Evolutionary conservation across 2,113 vertebrate genomes (phyloP), one percentile per base, ranked within the genome.

Genomic region (Antechinus stuartii): DNA sequence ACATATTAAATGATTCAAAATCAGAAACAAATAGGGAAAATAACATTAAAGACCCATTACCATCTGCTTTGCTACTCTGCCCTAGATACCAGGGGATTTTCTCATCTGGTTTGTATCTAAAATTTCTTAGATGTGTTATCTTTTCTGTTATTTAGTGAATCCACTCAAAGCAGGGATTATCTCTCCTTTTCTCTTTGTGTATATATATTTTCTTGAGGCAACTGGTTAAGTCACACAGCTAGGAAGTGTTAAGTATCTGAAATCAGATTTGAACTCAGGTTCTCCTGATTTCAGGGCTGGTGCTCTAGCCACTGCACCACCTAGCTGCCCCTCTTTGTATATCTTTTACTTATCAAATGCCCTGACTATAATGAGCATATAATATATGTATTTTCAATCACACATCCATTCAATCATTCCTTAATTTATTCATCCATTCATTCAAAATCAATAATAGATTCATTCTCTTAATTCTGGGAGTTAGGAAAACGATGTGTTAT

Each of bases 381-480:
- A 84, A 42, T 84, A 84, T 26, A 84, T 42, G 19, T 14, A 8
- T n/a, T 84, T 84, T 42, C 0, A 76, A n/a, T 14, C 68, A n/a
- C 0, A 1, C 19, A 84, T 23, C 16, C 35, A 84, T 84, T 19
- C n/a, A 84, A 8, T 8, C 6, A 84, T 84, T 84, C 35, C 42
- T 84, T 96, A 95, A 90, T 11, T 90, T 54, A 96, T 91, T 68
- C 2, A 35, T 68, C 14, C 61, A 35, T 68, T 68, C 12, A 68
- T 68, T 68, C 61, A 68, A 68, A 68, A 12, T 50, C 90, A 90
- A 68, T 57, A 90, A 25, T n/a, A 90, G 46, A 94, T 35, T 90
- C 46, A 92, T n/a, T 54, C 93, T 56, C 57, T 93, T 22, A 91
- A 57, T 94, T 52, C 22, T 91, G n/a, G 10, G 54, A 24, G 93